Evolutionary conservation across 2,797 vertebrate species (phyloP).

Genomic region (Arnoldichthys spilopterus): DNA sequence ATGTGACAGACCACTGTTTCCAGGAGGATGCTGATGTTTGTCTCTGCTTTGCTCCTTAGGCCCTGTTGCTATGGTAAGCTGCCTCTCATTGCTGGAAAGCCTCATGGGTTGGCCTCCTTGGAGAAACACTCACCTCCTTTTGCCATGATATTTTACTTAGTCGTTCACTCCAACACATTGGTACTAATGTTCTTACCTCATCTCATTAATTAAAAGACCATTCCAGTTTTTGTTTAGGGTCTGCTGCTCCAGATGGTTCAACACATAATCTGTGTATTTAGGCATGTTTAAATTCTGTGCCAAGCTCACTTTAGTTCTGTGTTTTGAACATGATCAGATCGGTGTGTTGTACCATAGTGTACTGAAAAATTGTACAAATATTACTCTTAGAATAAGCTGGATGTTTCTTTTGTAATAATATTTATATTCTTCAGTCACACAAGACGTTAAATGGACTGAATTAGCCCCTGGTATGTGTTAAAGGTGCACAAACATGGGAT

Average conservation of each 20-base stretch:
- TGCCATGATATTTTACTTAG: slow-evolving; percentile 9
- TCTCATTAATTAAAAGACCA: neutral
- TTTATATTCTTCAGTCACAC: neutral
- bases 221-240: neutral
- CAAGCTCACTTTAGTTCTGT: neutral
- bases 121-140: slow-evolving; percentile 27
- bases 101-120: slow-evolving; percentile 54
- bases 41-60: slow-evolving; percentile 35
- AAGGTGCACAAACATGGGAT: neutral
- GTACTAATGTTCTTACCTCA: slow-evolving; percentile 2
- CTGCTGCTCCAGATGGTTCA: neutral
- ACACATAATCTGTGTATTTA: neutral
- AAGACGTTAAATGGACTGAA: neutral
- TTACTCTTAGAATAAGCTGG: neutral
- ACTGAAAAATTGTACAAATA: neutral
- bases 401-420: neutral
- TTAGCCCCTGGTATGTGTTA: neutral
- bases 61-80: slow-evolving; percentile 69
- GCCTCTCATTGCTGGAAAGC: slow-evolving; percentile 62
- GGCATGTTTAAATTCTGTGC: neutral
- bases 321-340: neutral
- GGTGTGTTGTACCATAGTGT: too few species aligned
- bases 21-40: slow-evolving; percentile 14
- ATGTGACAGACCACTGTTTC: neutral
- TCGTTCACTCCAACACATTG: slow-evolving; percentile 7